Conservation (phyloP, 92 coral and sea anemone species). For the Anthopleura xanthogrammica region DNA sequence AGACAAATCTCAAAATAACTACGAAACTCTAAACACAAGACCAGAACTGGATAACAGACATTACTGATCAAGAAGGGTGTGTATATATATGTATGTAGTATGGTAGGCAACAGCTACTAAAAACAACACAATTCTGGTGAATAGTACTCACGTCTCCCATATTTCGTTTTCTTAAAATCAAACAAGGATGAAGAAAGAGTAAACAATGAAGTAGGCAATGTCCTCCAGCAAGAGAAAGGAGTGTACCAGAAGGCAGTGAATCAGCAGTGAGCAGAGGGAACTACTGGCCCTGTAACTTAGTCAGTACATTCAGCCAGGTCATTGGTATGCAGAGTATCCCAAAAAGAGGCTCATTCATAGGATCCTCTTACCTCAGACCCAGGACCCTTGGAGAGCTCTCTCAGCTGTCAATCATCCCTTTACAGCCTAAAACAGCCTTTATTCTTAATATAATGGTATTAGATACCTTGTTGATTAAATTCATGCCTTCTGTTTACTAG, state of each 20-base stretch:
- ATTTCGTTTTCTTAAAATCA: not conserved
- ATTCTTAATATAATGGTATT: not conserved
- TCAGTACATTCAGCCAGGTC: conserved; percentile 16
- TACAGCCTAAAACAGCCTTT: not conserved
- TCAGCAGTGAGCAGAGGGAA: conserved; percentile 16
- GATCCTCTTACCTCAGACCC: conserved; percentile 17
- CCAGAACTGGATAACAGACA: conserved; percentile 29
- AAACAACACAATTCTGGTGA: not conserved
- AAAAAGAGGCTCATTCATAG: not conserved
- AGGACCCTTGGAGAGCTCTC: conserved; percentile 23
- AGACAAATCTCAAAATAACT: not conserved
- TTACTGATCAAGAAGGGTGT: conserved; percentile 11
- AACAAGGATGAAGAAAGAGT: not conserved
- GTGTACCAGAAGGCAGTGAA: conserved; percentile 23
- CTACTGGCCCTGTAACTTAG: conserved; percentile 10
- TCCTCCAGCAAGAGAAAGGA: conserved; percentile 26
- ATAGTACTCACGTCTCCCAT: conserved; percentile 31
- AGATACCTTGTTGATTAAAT: not conserved
- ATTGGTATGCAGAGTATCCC: conserved; percentile 18
- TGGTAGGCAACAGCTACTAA: not conserved
- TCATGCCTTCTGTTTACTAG: conserved; percentile 27
- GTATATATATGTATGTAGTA: not conserved
- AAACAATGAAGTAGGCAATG: not conserved
- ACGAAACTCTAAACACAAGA: not conserved
- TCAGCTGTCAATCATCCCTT: conserved; percentile 20